Base-by-base conservation (phyloP, 2,113 vertebrate species). In the Miniopterus natalensis region DNA sequence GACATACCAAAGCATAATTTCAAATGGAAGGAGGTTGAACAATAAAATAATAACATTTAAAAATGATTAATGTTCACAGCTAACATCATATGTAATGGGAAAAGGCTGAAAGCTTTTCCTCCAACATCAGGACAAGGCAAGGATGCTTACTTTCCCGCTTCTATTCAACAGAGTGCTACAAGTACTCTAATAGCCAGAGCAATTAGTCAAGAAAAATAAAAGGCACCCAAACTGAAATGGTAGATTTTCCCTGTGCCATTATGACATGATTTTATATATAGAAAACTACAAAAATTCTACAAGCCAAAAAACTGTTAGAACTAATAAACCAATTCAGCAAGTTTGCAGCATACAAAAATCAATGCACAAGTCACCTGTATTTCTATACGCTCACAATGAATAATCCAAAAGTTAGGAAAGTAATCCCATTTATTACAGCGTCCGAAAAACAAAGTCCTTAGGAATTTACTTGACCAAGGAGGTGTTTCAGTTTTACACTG, bases 51-150 rank as follows among this genome's bases (percentile, higher is more conserved):
- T 40, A 70, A 57, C 45, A 92, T 45, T 71, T 81, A 57, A 95
- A 90, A 96, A 66, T 63, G 92, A 78, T 31, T 36, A 20, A 59
- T 45, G 5, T n/a, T n/a, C 25, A 71, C 12, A n/a, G 47, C 23
- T 87, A 88, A 71, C n/a, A 71, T 40, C 66, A 84, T 51, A 45
- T 21, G 83, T 53, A 71, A n/a, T 3, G 29, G 71, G 51, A 47
- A 96, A 79, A 84, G n/a, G 75, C 6, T 61, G 27, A 95, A 74
- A 84, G 3, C 15, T 57, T 90, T 87, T 87, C 31, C 21, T 90
- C 74, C 83, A 49, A 51, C 17, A 68, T 79, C 31, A 70, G 8
- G 7, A 47, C 31, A 84, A 87, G 45, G 17, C 27, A 80, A 70
- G 23, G 15, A 86, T 59, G 12, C 5, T 21, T 27, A 42, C 36